Evolutionary conservation across 2,113 vertebrate species (phyloP).

Genomic region (Delphinus delphis): DNA sequence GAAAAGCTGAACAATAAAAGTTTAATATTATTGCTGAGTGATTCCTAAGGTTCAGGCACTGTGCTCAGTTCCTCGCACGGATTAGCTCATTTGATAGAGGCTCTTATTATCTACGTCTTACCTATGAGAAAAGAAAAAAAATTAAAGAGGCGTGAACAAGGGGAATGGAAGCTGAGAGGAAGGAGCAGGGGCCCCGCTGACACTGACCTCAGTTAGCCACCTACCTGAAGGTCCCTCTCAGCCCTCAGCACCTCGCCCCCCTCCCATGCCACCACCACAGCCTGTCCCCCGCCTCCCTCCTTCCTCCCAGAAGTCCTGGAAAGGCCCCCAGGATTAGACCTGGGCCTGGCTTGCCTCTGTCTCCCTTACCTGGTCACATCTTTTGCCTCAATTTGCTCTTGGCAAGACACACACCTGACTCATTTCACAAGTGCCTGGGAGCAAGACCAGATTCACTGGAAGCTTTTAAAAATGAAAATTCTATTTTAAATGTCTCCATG

Average conservation of each 20-base stretch:
- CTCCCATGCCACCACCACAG: background rate
- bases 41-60: background rate
- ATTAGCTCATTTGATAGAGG: background rate
- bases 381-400: slow-evolving; percentile 11
- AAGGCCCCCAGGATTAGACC: background rate
- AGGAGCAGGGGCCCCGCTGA: background rate
- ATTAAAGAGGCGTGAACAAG: background rate
- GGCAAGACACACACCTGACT: background rate
- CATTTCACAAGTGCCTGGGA: background rate
- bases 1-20: background rate
- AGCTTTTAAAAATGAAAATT: slow-evolving; percentile 35
- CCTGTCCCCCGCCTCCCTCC: too few relatives aligned
- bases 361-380: background rate
- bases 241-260: too few relatives aligned
- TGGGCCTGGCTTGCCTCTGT: background rate
- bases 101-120: background rate
- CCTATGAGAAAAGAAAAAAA: background rate
- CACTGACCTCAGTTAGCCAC: too few relatives aligned
- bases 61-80: background rate
- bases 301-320: background rate
- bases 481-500: background rate
- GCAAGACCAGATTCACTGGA: slow-evolving; percentile 5
- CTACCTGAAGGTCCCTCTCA: background rate
- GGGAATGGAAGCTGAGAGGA: background rate
- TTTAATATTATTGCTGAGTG: background rate